Percentiles rank a stretch among this genome's conserved stretches.
These are phyloP conservation scores for Spea multiplicata DNA, from an alignment of 2,113 vertebrate genomes.

Conservation along the genomic window DNA sequence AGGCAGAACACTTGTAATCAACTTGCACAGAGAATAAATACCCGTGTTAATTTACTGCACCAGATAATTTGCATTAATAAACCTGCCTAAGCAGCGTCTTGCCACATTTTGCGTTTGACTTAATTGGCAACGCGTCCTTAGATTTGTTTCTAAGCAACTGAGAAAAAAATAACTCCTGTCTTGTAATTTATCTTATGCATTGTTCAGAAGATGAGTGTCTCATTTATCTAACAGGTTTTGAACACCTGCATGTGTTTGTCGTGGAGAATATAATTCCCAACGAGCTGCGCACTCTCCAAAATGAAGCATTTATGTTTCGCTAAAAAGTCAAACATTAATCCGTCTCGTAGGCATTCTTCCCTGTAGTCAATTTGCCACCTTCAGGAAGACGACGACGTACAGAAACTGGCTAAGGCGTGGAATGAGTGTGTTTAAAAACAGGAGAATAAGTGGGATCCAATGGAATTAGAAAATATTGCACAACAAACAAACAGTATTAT, in stretches of 20 bases:
- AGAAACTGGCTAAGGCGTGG: background rate
- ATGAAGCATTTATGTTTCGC: constrained; percentile 39
- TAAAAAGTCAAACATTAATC: constrained; percentile 34
- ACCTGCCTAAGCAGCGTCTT: constrained; percentile 54
- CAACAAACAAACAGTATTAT: no score
- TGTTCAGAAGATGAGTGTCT: constrained; percentile 26
- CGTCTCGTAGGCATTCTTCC: constrained; percentile 7
- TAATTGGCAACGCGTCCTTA: constrained; percentile 51
- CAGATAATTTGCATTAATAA: constrained; percentile 57
- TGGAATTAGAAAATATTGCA: no score
- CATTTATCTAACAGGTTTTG: constrained; percentile 15
- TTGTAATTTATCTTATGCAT: constrained; percentile 23
- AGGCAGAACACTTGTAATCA: background rate
- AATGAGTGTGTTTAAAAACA: background rate
- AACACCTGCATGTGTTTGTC: constrained; percentile 23
- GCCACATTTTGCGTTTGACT: constrained; percentile 58
- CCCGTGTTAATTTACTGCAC: constrained; percentile 53
- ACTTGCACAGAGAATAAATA: constrained; percentile 15
- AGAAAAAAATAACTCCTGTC: constrained; percentile 47
- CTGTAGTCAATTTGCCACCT: constrained; percentile 1
- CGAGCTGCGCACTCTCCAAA: constrained; percentile 36
- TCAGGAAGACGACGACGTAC: background rate
- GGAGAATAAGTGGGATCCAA: no score
- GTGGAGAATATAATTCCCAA: constrained; percentile 28
- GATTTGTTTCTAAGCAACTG: constrained; percentile 49